Conservation (phyloP, 2,797 vertebrate species). For the Gobio occitaniae region DNA sequence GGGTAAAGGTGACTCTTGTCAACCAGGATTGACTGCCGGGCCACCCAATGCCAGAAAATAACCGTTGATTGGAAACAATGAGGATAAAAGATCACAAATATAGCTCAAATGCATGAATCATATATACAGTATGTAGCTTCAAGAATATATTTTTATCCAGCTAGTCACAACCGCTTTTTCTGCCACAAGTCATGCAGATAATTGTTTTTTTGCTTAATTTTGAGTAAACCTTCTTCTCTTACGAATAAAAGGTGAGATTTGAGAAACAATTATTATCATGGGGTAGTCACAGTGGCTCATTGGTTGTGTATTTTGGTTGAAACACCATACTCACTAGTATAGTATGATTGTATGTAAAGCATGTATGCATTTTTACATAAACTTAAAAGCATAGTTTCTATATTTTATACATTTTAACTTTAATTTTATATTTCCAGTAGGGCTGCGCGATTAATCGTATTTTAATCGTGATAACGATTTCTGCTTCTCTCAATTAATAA, state of each 20-base stretch:
- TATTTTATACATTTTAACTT: too few relatives aligned
- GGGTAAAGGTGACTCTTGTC: conserved; percentile 2
- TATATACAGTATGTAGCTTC: neutral
- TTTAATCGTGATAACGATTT: too few relatives aligned
- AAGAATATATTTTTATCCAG: neutral
- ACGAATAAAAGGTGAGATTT: neutral
- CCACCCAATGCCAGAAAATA: neutral
- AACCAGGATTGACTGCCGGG: neutral
- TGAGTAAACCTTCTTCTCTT: neutral
- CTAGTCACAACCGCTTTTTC: neutral
- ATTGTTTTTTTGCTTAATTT: too few relatives aligned
- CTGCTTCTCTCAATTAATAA: too few relatives aligned
- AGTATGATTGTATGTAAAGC: too few relatives aligned
- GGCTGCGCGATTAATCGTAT: too few relatives aligned
- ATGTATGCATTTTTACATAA: too few relatives aligned
- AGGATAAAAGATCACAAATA: neutral
- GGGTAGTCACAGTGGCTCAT: neutral
- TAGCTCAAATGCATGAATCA: neutral
- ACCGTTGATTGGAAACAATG: neutral
- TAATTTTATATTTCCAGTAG: too few relatives aligned
- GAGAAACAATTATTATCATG: too few relatives aligned
- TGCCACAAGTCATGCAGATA: neutral
- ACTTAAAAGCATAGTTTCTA: too few relatives aligned
- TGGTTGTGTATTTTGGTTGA: neutral
- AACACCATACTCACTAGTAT: too few relatives aligned